Base-by-base conservation (phyloP, 2,113 vertebrate genomes). In the Oreochromis tanganicae region DNA sequence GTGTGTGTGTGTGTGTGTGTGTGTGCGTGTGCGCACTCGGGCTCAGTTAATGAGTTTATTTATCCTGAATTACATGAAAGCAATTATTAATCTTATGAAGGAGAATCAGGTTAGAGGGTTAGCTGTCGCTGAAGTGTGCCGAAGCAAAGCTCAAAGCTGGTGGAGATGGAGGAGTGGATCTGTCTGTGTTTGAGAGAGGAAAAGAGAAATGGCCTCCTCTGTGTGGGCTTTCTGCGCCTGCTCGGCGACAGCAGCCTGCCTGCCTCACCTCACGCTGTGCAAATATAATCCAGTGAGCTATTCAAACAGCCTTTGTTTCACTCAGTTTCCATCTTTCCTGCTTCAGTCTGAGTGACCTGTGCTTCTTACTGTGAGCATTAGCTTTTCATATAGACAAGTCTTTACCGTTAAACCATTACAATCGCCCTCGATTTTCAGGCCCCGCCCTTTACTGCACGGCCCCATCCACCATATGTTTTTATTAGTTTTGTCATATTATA, bases 211-310 rank as follows among this genome's bases (percentile, higher is more conserved):
- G 59, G 32, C 34, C 12, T 48, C 55, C 80, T 29, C 54, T 87
- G 88, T 92, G 89, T 91, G 88, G 91, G 91, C 32, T 91, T 89
- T 87, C 63, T 75, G 88, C 75, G 89, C 91, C 85, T 83, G n/a
- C 87, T 90, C 24, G 48, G 81, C 82, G 86, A 66, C 57, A 38
- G 87, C 83, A 89, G 90, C 78, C 84, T 50, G 82, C 66, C 88
- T 63, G 83, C 87, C 82, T 91, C 54, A 50, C 93, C 75, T 88
- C 89, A 87, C 52, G 83, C 89, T 86, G 89, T 85, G 87, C 87
- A 88, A 83, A 90, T 91, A 79, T 82, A 90, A 91, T 90, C 50
- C 27, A 85, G 78, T 24, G 32, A 88, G 85, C 80, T 87, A 87
- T 92, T 88, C 66, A 66, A 88, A 50, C 84, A 88, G 84, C 55